Evolutionary conservation across 2,113 vertebrate species (phyloP), one percentile per base, ranked within the genome.

Genomic region (Numenius arquata): DNA sequence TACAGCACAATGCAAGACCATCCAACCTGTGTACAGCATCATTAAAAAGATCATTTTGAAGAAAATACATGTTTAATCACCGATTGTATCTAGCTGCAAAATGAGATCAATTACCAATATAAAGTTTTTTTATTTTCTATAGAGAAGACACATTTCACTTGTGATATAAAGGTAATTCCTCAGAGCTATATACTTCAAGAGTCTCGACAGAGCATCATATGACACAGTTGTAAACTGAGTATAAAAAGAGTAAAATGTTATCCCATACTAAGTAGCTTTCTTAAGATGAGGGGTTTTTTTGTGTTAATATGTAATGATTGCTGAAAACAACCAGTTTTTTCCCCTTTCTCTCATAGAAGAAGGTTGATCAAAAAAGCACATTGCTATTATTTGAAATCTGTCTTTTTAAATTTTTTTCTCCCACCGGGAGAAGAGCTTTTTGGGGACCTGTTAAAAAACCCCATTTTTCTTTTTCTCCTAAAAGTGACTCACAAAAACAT

Each of bases 361-460:
- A 83, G 3, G 7, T 17, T 62, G 32, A 67, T 11, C 15, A 40
- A 56, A 93, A 52, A 41, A 71, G 2, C 1, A 3, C 6, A 21
- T 25, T 43, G 18, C 15, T 79, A 20, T 71, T 76, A 53, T n/a
- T 81, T 90, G 29, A 8, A 82, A 45, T 47, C 1, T 47, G 3
- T 41, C 1, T 29, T 75, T 67, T 30, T 17, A 13, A 15, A 29
- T 1, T 8, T 56, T 47, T 59, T 52, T 18, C 5, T 15, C 15
- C 14, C 1, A 0, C 1, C 5, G 34, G 41, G 8, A 25, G 21
- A 73, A 70, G 29, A 77, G 3, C 1, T 65, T 81, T 73, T 21
- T 40, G 29, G 5, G 19, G 5, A 45, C 12, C 7, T 55, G 29
- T 23, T 30, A 21, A 47, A 84, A 56, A 38, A 2, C 29, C 6